Conservation (phyloP, 2,888 invertebrate genomes). For the Ischnus inquisitorius region DNA sequence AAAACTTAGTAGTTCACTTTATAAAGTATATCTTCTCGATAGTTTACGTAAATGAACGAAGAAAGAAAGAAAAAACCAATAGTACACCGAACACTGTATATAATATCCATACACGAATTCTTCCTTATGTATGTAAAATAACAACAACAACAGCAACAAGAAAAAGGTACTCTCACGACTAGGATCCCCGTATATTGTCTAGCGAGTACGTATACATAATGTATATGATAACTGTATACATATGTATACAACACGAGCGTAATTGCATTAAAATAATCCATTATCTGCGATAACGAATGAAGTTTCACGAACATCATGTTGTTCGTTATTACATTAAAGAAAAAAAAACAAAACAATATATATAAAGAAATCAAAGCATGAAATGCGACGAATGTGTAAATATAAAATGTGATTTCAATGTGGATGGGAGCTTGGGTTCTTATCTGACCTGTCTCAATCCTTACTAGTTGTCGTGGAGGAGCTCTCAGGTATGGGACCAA, state of each 20-base stretch:
- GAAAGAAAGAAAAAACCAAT: slow-evolving; percentile 40
- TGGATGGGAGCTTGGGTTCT: slow-evolving; percentile 79
- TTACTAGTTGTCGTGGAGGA: slow-evolving; percentile 82
- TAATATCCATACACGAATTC: slow-evolving; percentile 68
- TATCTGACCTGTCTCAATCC: slow-evolving; percentile 82
- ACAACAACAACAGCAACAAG: slow-evolving; percentile 35
- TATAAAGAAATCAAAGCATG: slow-evolving; percentile 62
- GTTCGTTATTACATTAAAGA: slow-evolving; percentile 40
- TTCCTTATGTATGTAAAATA: slow-evolving; percentile 78
- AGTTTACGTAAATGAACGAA: slow-evolving; percentile 52
- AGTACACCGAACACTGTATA: slow-evolving; percentile 68
- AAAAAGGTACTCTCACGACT: slow-evolving; percentile 43
- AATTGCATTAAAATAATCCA: slow-evolving; percentile 65
- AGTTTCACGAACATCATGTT: slow-evolving; percentile 54
- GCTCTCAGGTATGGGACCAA: slow-evolving; percentile 81
- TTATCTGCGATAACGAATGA: slow-evolving; percentile 62
- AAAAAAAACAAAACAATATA: slow-evolving; percentile 33
- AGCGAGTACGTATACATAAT: slow-evolving; percentile 62
- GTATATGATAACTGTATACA: slow-evolving; percentile 59
- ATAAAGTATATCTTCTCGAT: slow-evolving; percentile 61
- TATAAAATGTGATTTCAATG: slow-evolving; percentile 84
- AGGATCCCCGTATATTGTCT: slow-evolving; percentile 69
- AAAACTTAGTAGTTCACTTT: slow-evolving; percentile 58
- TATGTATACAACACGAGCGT: slow-evolving; percentile 53
- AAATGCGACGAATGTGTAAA: slow-evolving; percentile 81